A percentile compares a stretch with the other conserved stretches of the same genome.
These are phyloP conservation scores for Chironomus striatipennis DNA, from an alignment of 1,140 invertebrate species.

Conservation along the genomic window DNA sequence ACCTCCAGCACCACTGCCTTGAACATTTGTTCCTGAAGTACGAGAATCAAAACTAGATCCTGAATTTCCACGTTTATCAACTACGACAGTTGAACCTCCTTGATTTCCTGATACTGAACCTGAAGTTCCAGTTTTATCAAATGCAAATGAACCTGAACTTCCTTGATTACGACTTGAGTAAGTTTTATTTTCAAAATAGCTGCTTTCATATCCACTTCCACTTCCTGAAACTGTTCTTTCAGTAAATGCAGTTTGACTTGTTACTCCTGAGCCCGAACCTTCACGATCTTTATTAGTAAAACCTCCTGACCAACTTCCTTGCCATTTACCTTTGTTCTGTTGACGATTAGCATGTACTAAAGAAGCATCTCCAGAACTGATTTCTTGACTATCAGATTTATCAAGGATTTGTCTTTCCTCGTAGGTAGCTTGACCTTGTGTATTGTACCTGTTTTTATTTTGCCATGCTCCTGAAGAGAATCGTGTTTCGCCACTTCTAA, in stretches of 20 bases:
- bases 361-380: slow-evolving; percentile 39
- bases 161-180: slow-evolving; percentile 8
- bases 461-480: not conserved
- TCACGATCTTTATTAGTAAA: not conserved
- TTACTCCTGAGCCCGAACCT: not conserved
- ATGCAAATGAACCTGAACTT: slow-evolving; percentile 11
- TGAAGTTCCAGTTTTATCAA: slow-evolving; percentile 5
- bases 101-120: slow-evolving; percentile 19
- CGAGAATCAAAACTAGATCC: slow-evolving; percentile 22
- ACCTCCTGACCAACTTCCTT: not conserved
- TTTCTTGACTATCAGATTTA: slow-evolving; percentile 32
- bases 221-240: no score
- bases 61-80: not conserved
- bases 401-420: slow-evolving; percentile 37
- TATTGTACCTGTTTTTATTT: not conserved
- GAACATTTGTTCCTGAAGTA: not conserved
- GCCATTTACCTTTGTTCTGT: not conserved
- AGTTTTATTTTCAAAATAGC: not conserved
- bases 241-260: no score
- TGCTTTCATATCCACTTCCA: no score
- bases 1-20: not conserved
- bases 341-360: slow-evolving; percentile 32
- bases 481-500: not conserved
- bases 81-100: not conserved
- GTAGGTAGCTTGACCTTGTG: slow-evolving; percentile 27